phyloP scores from a whole-genome alignment of 2,888 invertebrate species.

The Harpagoxenus sublaevis region DNA sequence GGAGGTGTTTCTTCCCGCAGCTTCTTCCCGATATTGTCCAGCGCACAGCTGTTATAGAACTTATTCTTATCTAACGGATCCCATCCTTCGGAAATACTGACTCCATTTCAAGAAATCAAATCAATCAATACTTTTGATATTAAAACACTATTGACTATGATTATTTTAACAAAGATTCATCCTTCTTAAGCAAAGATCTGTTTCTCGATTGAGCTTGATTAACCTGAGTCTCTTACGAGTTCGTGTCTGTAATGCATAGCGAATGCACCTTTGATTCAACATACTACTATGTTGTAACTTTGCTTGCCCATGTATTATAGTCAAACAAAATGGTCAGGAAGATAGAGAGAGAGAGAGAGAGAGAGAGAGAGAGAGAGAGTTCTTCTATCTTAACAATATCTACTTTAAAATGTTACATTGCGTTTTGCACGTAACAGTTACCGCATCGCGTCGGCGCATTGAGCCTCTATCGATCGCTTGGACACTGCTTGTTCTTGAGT shows the following conservation, averaged over 20 bases:
- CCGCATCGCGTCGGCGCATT: slow-evolving; percentile 46
- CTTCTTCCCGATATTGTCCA: not conserved
- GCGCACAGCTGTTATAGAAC: not conserved
- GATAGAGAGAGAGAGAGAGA: not conserved
- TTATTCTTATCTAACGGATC: not conserved
- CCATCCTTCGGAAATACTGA: not conserved
- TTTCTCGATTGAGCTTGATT: not conserved
- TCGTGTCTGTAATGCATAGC: not conserved
- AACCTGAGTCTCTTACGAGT: not conserved
- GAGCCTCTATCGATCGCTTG: slow-evolving; percentile 61
- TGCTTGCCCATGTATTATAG: not conserved
- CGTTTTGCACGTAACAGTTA: not conserved
- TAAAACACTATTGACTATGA: not conserved
- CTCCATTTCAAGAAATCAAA: not conserved
- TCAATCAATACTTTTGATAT: not conserved
- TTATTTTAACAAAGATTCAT: not conserved
- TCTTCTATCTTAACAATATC: not conserved
- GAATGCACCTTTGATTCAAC: not conserved
- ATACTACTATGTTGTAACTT: not conserved
- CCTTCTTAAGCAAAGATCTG: too few species aligned
- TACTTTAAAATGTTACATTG: not conserved
- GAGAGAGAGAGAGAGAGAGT: not conserved
- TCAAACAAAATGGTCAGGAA: not conserved
- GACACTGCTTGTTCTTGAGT: slow-evolving; percentile 34
- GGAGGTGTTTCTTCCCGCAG: not conserved